A percentile compares a stretch with the other conserved stretches of the same genome.
These are phyloP conservation scores for Prenolepis imparis DNA, from an alignment of 2,888 invertebrate species.

Conservation along the genomic window DNA sequence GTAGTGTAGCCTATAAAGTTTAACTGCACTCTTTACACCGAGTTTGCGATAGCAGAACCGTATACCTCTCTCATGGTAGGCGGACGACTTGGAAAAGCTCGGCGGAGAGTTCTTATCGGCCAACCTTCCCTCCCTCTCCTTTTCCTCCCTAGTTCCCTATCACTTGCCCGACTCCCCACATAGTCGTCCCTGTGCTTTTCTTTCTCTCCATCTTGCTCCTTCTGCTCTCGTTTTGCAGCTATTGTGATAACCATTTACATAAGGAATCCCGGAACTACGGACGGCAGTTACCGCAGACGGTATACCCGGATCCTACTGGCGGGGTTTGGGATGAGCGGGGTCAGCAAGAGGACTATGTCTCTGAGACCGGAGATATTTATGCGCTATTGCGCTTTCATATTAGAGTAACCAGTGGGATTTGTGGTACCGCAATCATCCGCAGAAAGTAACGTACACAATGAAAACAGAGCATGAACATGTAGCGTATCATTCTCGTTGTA, in stretches of 20 bases:
- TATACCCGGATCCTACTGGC: slow-evolving; percentile 46
- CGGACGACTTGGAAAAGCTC: slow-evolving; percentile 77
- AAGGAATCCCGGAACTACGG: slow-evolving; percentile 79
- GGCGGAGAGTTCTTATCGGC: slow-evolving; percentile 75
- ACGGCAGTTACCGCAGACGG: slow-evolving; percentile 75
- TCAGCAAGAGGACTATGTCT: slow-evolving; percentile 46
- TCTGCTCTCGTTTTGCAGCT: slow-evolving; percentile 75
- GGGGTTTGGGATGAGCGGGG: slow-evolving; percentile 46
- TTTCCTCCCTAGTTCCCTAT: slow-evolving; percentile 54
- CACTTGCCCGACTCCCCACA: slow-evolving; percentile 31
- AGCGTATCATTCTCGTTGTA: neutral
- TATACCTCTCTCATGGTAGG: slow-evolving; percentile 66
- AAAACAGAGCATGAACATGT: slow-evolving; percentile 8
- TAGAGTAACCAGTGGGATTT: slow-evolving; percentile 49
- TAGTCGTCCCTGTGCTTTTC: slow-evolving; percentile 22
- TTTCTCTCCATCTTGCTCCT: slow-evolving; percentile 43
- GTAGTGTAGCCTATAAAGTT: slow-evolving; percentile 77
- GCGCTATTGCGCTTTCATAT: slow-evolving; percentile 47
- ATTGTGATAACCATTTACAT: slow-evolving; percentile 83
- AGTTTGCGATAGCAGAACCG: slow-evolving; percentile 76
- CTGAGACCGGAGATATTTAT: slow-evolving; percentile 49
- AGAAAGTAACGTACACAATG: slow-evolving; percentile 25
- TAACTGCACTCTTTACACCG: slow-evolving; percentile 79
- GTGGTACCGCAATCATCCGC: slow-evolving; percentile 44
- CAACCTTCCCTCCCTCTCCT: no score